Evolutionary conservation across 2,888 invertebrate species (phyloP).

Genomic region (Mythimna ferrago): DNA sequence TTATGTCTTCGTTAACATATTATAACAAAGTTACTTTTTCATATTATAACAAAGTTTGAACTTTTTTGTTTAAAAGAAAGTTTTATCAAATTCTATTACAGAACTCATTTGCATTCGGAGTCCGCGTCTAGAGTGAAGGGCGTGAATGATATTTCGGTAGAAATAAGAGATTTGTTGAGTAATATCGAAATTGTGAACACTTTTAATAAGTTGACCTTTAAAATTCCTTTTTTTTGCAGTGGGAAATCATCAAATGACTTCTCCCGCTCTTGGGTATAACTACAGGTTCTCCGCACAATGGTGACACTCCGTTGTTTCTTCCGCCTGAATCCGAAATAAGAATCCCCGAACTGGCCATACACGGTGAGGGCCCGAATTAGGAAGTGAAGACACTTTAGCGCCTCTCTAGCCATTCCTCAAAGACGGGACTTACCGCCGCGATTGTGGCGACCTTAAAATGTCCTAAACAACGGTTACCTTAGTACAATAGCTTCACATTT

Average conservation of each 20-base stretch:
- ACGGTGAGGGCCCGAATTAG: too few species aligned
- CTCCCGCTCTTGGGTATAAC: too few species aligned
- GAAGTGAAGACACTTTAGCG: too few species aligned
- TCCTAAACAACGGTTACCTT: too few species aligned
- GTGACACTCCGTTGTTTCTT: too few species aligned
- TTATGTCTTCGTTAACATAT: conserved; percentile 65
- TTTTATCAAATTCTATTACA: conserved; percentile 80
- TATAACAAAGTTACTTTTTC: conserved; percentile 66
- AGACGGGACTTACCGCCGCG: too few species aligned
- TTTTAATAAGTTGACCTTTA: not conserved
- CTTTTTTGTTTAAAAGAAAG: conserved; percentile 75
- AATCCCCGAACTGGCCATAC: too few species aligned
- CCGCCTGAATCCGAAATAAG: too few species aligned
- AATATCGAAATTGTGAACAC: not conserved
- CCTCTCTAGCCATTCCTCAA: too few species aligned
- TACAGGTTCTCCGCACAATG: too few species aligned
- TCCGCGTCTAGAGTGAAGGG: conserved; percentile 69
- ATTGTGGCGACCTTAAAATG: too few species aligned
- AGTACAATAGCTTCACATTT: not conserved
- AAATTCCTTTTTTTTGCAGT: not conserved
- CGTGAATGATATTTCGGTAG: conserved; percentile 70
- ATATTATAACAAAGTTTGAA: conserved; percentile 69
- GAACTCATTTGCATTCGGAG: conserved; percentile 79
- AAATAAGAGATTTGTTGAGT: conserved; percentile 49
- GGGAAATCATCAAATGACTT: too few species aligned